Percentiles rank a stretch among this genome's conserved stretches.
These are phyloP conservation scores for Drosophila guanche DNA, from an alignment of 1,140 invertebrate genomes.

Conservation along the genomic window DNA sequence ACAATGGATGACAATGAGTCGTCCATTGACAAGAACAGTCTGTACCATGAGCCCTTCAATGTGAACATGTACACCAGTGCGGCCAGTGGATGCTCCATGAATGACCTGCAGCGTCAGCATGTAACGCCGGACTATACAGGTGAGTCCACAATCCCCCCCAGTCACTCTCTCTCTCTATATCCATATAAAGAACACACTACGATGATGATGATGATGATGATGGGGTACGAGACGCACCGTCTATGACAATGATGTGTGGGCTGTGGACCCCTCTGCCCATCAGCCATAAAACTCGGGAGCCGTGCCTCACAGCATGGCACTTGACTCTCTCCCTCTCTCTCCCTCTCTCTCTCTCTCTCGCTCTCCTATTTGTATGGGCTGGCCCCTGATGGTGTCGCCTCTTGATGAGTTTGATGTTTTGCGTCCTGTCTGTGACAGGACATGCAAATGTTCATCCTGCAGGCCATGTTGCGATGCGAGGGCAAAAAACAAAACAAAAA, in stretches of 20 bases:
- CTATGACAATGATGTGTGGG: conserved; percentile 60
- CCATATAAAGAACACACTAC: background rate
- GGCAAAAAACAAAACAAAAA: conserved; percentile 19
- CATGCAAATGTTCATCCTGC: conserved; percentile 73
- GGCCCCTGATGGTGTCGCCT: conserved; percentile 57
- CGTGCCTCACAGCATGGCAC: conserved; percentile 48
- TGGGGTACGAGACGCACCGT: conserved; percentile 21
- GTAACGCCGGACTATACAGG: conserved; percentile 84
- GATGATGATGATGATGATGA: conserved; percentile 18
- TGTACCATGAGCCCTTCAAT: conserved; percentile 85
- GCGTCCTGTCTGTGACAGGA: conserved; percentile 74
- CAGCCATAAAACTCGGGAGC: conserved; percentile 49
- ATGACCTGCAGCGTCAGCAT: conserved; percentile 83
- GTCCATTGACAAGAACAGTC: conserved; percentile 84
- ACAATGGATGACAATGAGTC: conserved; percentile 84
- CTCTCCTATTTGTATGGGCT: background rate
- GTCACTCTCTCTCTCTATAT: too few relatives aligned
- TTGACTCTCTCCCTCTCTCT: conserved; percentile 24
- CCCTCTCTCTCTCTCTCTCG: background rate
- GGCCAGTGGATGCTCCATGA: conserved; percentile 82
- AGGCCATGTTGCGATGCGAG: conserved; percentile 14
- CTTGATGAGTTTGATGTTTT: conserved; percentile 79
- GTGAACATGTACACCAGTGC: conserved; percentile 84
- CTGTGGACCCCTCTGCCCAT: conserved; percentile 15
- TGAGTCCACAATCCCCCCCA: conserved; percentile 52